Base-by-base conservation (phyloP, 2,797 vertebrate genomes). In the Leptatherina wallacei region DNA sequence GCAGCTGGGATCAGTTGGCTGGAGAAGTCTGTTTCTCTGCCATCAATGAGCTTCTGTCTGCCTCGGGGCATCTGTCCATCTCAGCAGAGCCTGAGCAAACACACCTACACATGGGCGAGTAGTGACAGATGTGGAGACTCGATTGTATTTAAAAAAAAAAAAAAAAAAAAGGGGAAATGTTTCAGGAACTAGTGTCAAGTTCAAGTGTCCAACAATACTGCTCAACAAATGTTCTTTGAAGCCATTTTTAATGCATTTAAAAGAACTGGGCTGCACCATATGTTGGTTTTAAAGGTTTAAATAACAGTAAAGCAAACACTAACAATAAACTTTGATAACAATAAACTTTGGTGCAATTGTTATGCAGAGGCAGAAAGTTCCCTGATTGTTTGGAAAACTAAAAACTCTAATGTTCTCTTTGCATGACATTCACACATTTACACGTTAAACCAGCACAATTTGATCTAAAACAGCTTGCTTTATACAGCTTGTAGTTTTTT, bases 1-100 rank as follows among this genome's bases (percentile, higher is more conserved):
- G 83, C 90, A 92, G 90, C 88, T 92, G 89, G 80, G 83, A 80
- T 82, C 87, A 84, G 83, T 84, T 89, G 87, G 88, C 82, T 71
- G 32, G 27, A 71, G 84, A 71, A 77, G 85, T 75, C 65, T 54
- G 83, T 67, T 85, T 72, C 77, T 69, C 60, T 84, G 86, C 79
- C 90, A 90, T 91, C 89, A 92, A 80, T 82, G 73, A 77, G 73
- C 71, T 85, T 85, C 90, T 91, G 89, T 89, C 55, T 85, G 56
- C 57, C 65, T 35, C 51, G 4, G 55, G 75, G 71, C 85, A 89
- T 84, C 86, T 92, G 89, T 89, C 83, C 80, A 69, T 69, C 63
- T 64, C 69, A 54, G 82, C 68, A 60, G 64, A 77, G 85, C 52
- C 77, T 84, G 78, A 33, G 9, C 59, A 84, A 80, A 90, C 65